Evolutionary conservation across 2,113 vertebrate genomes (phyloP).

Genomic region (Lagopus muta): DNA sequence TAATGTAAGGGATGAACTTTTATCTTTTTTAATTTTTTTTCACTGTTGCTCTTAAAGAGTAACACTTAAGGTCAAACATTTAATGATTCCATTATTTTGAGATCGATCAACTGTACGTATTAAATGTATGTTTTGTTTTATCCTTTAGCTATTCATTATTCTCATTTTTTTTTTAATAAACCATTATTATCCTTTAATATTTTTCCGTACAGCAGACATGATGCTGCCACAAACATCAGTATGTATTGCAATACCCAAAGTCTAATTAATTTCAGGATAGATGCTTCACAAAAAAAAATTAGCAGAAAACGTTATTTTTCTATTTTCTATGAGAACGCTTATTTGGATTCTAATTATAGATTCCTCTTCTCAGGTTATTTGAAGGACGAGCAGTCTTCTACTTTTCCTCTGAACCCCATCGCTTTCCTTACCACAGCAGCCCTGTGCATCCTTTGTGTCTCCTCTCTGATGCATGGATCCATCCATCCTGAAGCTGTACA

Average conservation of each 20-base stretch:
- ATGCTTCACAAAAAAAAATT: background rate
- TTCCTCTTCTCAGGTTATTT: background rate
- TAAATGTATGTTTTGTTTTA: background rate
- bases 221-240: background rate
- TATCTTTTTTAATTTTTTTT: background rate
- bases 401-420: background rate
- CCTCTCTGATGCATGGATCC: background rate
- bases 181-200: background rate
- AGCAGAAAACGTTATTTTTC: background rate
- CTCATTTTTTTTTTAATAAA: background rate
- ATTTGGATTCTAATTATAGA: background rate
- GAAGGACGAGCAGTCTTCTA: background rate
- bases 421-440: rapidly evolving
- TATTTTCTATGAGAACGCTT: background rate
- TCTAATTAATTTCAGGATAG: background rate
- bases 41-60: background rate
- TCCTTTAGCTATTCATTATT: background rate
- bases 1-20: background rate
- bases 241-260: background rate
- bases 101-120: background rate
- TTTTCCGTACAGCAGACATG: background rate
- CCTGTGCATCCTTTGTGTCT: background rate
- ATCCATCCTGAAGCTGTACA: background rate
- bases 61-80: background rate
- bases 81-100: background rate